A percentile compares a stretch with the other conserved stretches of the same genome.
phyloP scores from a whole-genome alignment of 1,140 invertebrate species.

The Ridgeia piscesae region DNA sequence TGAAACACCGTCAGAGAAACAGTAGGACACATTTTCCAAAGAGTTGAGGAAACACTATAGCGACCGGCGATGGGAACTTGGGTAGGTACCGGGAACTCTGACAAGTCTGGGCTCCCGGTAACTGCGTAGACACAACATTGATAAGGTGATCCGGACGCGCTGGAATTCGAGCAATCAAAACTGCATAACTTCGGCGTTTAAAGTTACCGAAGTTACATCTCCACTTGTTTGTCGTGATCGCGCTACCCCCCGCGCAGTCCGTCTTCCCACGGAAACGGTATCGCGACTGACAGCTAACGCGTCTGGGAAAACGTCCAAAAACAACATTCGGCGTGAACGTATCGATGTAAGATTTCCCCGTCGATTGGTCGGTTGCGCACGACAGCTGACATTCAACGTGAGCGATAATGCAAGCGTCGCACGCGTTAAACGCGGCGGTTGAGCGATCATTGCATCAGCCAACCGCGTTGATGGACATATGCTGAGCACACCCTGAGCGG shows the following conservation, averaged over 20 bases:
- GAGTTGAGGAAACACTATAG: no score
- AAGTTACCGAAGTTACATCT: neutral
- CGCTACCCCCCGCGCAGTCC: neutral
- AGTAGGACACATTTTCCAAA: no score
- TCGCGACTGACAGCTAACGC: neutral
- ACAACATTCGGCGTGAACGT: neutral
- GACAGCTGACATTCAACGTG: neutral
- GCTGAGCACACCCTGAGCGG: neutral
- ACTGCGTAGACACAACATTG: neutral
- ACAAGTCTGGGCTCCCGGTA: neutral
- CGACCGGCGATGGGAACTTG: neutral
- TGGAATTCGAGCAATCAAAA: neutral
- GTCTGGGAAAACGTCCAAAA: neutral
- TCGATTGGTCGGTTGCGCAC: neutral
- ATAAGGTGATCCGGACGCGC: neutral
- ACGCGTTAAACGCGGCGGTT: neutral
- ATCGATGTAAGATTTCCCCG: neutral
- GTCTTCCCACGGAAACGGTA: neutral
- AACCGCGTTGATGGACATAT: neutral
- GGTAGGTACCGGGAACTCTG: neutral
- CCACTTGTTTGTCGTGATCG: neutral
- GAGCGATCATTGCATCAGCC: neutral
- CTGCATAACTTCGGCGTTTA: neutral
- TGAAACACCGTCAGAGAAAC: no score
- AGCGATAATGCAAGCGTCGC: neutral